phyloP scores from a whole-genome alignment of 2,797 vertebrate genomes.

The Myotis daubentonii region DNA sequence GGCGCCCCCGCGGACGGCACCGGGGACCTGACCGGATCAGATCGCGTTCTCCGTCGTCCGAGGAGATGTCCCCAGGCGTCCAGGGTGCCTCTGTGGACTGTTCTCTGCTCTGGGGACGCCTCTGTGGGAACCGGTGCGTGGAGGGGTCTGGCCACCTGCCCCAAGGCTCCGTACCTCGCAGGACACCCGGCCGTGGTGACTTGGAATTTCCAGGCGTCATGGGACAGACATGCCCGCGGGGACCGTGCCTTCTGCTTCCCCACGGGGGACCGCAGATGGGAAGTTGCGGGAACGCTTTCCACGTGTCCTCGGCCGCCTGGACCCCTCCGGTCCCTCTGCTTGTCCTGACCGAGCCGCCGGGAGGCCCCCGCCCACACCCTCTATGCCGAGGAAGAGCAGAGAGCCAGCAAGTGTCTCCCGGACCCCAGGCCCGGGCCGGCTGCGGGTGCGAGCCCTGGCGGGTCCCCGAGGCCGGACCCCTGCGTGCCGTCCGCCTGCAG shows the following conservation, averaged over 20 bases:
- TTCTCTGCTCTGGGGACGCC: constrained; percentile 25
- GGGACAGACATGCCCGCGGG: background rate
- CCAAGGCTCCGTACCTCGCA: constrained; percentile 38
- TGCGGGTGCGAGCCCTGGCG: background rate
- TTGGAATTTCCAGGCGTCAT: background rate
- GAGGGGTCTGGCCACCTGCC: background rate
- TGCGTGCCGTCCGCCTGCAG: background rate
- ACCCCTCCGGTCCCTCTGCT: background rate
- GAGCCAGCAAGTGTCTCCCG: background rate
- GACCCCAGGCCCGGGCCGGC: background rate
- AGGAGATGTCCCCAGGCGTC: constrained; percentile 48
- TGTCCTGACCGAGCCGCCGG: too few species aligned
- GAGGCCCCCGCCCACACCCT: background rate
- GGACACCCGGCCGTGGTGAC: constrained; percentile 87
- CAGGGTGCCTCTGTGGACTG: constrained; percentile 12
- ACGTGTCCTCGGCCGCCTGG: background rate
- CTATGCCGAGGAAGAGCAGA: background rate
- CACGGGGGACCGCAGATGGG: background rate
- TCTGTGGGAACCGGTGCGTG: constrained; percentile 14
- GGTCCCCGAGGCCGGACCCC: background rate
- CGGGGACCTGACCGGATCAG: constrained; percentile 15
- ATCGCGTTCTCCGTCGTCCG: constrained; percentile 24
- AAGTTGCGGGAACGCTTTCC: background rate
- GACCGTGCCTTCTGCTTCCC: background rate
- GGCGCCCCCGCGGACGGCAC: background rate